A percentile compares a stretch with the other conserved stretches of the same genome.
Conservation (phyloP, 2,888 invertebrate species). For the Lutraria lutraria region DNA sequence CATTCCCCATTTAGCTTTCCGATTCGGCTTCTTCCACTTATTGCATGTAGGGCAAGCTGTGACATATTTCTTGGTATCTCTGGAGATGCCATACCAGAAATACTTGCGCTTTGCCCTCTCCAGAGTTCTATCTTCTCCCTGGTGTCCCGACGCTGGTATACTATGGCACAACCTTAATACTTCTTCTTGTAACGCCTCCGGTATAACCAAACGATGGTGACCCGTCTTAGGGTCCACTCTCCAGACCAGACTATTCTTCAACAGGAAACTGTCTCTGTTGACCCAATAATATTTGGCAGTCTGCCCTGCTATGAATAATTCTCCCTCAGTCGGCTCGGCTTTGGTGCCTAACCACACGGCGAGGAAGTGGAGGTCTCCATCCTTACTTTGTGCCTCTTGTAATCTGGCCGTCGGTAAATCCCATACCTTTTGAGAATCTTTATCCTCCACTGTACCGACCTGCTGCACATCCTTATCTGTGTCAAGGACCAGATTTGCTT, state of each 20-base stretch:
- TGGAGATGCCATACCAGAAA: conserved; percentile 45
- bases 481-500: neutral
- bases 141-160: conserved; percentile 58
- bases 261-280: neutral
- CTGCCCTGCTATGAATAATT: neutral
- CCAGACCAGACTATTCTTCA: conserved; percentile 16
- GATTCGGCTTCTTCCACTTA: conserved; percentile 15
- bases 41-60: conserved; percentile 24
- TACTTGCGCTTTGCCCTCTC: conserved; percentile 36
- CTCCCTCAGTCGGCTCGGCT: neutral
- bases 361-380: neutral
- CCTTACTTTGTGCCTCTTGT: neutral
- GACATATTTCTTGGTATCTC: conserved; percentile 24
- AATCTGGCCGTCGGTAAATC: neutral
- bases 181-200: neutral
- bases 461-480: neutral
- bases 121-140: conserved; percentile 47
- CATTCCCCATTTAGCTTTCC: conserved; percentile 27
- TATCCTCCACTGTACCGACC: neutral
- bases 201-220: neutral
- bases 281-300: conserved; percentile 37
- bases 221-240: neutral
- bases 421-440: neutral
- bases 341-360: neutral
- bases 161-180: conserved; percentile 35